These are phyloP conservation scores for Lithophane semibrunnea DNA, from an alignment of 2,888 invertebrate genomes.

Conservation along the genomic window DNA sequence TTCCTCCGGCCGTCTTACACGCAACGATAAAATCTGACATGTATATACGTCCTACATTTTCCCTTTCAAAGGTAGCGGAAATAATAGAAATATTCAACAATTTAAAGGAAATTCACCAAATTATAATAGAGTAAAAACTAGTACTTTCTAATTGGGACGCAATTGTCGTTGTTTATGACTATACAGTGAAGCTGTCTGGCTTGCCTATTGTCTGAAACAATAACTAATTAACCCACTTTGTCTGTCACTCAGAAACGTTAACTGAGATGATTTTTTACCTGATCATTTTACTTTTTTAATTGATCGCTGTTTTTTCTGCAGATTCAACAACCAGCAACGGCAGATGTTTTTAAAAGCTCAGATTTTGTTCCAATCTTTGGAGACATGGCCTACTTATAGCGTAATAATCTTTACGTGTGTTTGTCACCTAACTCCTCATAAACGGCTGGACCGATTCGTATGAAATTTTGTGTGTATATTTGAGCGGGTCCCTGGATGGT, in stretches of 20 bases:
- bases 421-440: too few species aligned
- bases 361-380: slow-evolving; percentile 18
- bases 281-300: slow-evolving; percentile 41
- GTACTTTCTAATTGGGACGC: slow-evolving; percentile 53
- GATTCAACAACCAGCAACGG: not conserved
- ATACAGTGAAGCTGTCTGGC: slow-evolving; percentile 33
- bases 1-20: slow-evolving; percentile 53
- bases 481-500: too few species aligned
- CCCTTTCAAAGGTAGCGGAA: slow-evolving; percentile 46
- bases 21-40: slow-evolving; percentile 52
- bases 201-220: slow-evolving; percentile 61
- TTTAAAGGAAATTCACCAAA: slow-evolving; percentile 17
- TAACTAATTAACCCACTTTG: slow-evolving; percentile 66
- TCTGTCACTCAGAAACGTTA: slow-evolving; percentile 52
- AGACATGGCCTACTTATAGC: slow-evolving; percentile 35
- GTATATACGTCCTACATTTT: slow-evolving; percentile 44
- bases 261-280: slow-evolving; percentile 54
- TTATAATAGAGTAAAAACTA: slow-evolving; percentile 14
- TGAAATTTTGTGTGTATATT: too few species aligned
- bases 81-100: slow-evolving; percentile 26
- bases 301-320: slow-evolving; percentile 16
- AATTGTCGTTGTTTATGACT: slow-evolving; percentile 44
- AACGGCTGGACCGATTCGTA: too few species aligned
- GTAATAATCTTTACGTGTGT: not conserved
- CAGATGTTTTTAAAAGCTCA: slow-evolving; percentile 42